Conservation (phyloP, 2,797 vertebrate species). For the Aselliscus stoliczkanus region DNA sequence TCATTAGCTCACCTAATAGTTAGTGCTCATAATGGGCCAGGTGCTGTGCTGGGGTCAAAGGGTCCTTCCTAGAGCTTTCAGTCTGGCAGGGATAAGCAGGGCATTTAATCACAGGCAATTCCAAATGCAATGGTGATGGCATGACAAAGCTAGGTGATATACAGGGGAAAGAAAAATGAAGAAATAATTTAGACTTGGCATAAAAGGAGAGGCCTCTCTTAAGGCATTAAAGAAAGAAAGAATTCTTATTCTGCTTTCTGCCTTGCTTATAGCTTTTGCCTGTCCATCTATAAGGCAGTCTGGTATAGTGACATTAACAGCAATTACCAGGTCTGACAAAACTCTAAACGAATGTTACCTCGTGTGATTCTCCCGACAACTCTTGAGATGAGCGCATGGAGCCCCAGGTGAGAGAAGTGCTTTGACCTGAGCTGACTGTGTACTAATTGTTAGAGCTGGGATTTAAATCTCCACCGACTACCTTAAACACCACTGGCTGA, state of each 20-base stretch:
- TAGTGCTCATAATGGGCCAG: accelerated
- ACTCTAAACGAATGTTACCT: background rate
- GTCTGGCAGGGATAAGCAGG: background rate
- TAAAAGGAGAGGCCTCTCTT: background rate
- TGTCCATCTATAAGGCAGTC: background rate
- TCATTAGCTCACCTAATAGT: background rate
- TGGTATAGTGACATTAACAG: background rate
- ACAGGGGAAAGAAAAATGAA: background rate
- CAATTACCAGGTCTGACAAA: background rate
- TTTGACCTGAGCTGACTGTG: too few relatives aligned
- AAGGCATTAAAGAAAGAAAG: background rate
- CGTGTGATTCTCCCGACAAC: background rate
- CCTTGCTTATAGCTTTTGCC: background rate
- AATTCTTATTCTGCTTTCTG: background rate
- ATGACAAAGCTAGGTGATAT: background rate
- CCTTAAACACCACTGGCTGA: background rate
- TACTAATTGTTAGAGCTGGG: background rate
- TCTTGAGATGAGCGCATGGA: background rate
- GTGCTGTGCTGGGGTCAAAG: background rate
- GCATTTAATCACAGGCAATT: background rate
- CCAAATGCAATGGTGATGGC: background rate
- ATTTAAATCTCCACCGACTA: background rate
- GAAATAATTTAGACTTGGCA: background rate
- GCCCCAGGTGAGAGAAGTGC: background rate
- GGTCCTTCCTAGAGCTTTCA: background rate